Base-by-base conservation (phyloP, 2,113 vertebrate genomes). In the Zeus faber region DNA sequence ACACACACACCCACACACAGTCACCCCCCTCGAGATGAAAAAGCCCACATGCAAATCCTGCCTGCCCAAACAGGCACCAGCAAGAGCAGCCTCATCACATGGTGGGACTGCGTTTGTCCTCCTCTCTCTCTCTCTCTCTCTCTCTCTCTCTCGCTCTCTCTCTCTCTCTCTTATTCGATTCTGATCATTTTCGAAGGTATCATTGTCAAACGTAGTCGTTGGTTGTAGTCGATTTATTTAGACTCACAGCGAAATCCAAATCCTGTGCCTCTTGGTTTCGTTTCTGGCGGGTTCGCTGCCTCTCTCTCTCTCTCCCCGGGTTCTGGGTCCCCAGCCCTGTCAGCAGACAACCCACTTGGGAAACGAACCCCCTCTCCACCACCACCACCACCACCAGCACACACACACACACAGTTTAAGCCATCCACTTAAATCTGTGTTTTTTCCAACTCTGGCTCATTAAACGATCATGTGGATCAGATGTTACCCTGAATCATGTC, bases 1-100 rank as follows among this genome's bases (percentile, higher is more conserved):
- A 44, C 41, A 20, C 17, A n/a, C 41, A 44, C 41, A n/a, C 39
- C 13, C 24, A 20, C 67, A 17, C 17, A 20, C 26, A 2, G 61
- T 63, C 48, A 53, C 61, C 63, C 21, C 29, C 65, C 79, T 47
- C 14, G 35, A 1, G 60, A 27, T 61, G 68, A 47, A 67, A 84
- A 77, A 70, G 63, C 68, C 63, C 77, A 72, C 67, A 74, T 74
- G 62, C 67, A 83, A 79, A 81, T 71, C 57, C 62, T 72, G 65
- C 76, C 53, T 74, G 81, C 79, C 65, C 69, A 77, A 82, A 77
- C 82, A 80, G 63, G 74, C 58, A n/a, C n/a, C n/a, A n/a, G n/a
- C n/a, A n/a, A 24, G 27, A 59, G 49, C 46, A 9, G 47, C 59
- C 54, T 72, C 76, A 58, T 59, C 68, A 22, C 62, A 61, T 41